phyloP scores from a whole-genome alignment of 2,888 invertebrate species.

The Balanococcus diminutus region DNA sequence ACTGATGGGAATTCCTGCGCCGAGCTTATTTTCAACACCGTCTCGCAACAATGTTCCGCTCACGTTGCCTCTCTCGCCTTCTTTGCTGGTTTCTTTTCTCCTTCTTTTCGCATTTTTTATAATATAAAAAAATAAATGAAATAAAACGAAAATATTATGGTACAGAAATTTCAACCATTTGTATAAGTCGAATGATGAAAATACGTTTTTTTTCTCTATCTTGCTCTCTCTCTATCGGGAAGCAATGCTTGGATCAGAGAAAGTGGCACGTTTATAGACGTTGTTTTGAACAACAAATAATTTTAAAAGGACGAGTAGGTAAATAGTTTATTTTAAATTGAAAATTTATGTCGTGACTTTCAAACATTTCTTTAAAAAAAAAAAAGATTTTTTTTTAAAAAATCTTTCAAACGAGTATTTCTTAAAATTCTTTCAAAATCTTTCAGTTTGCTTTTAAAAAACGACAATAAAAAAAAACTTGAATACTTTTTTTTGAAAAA shows the following conservation, averaged over 20 bases:
- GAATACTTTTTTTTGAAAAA: too few species aligned
- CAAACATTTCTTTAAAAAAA: too few species aligned
- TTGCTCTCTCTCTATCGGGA: background rate
- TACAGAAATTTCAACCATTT: background rate
- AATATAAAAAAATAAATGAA: background rate
- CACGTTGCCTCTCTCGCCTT: background rate
- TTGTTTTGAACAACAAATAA: too few species aligned
- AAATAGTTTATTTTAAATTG: too few species aligned
- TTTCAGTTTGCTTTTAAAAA: too few species aligned
- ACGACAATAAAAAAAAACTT: too few species aligned
- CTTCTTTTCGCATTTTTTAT: background rate
- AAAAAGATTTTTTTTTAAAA: too few species aligned
- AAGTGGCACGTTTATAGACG: background rate
- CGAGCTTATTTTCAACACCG: slow-evolving; percentile 5
- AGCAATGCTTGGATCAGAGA: background rate
- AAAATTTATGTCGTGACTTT: too few species aligned
- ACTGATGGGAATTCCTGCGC: slow-evolving; percentile 22
- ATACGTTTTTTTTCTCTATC: background rate
- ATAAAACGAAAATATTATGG: background rate
- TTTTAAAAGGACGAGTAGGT: too few species aligned
- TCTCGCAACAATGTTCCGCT: background rate
- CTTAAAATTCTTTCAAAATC: too few species aligned
- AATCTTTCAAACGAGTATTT: too few species aligned
- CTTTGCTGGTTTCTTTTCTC: background rate
- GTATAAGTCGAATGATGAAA: background rate